Evolutionary conservation across 2,888 invertebrate genomes (phyloP).

Genomic region (Rhabditophanes sp.): DNA sequence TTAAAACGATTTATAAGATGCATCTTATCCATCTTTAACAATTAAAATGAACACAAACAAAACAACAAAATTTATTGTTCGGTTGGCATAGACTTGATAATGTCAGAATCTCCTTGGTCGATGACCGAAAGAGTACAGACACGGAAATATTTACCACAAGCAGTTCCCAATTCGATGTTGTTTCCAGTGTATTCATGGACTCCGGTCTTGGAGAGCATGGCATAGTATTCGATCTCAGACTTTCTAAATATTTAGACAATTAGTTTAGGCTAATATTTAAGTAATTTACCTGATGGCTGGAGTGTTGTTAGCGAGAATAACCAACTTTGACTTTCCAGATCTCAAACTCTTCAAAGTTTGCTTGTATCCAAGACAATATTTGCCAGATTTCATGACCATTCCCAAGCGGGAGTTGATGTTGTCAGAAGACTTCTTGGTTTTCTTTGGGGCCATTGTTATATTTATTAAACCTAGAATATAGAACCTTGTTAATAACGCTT

Average conservation of each 20-base stretch:
- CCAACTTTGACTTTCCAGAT: conserved; percentile 96
- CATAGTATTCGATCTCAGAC: conserved; percentile 98
- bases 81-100: conserved; percentile 39
- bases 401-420: conserved; percentile 94
- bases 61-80: conserved; percentile 18
- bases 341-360: conserved; percentile 89
- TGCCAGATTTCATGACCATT: conserved; percentile 97
- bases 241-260: conserved; percentile 55
- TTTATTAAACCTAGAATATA: too few relatives aligned
- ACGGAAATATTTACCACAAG: conserved; percentile 97
- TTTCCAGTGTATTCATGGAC: conserved; percentile 98
- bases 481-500: too few relatives aligned
- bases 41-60: too few relatives aligned
- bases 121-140: conserved; percentile 95
- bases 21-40: too few relatives aligned
- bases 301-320: conserved; percentile 96
- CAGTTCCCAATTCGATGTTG: conserved; percentile 96
- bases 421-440: conserved; percentile 99
- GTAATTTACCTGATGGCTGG: conserved; percentile 91
- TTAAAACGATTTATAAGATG: too few relatives aligned
- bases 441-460: too few relatives aligned
- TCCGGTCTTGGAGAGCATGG: conserved; percentile 95
- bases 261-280: too few relatives aligned
- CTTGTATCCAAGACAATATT: conserved; percentile 88
- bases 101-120: conserved; percentile 62